These are phyloP conservation scores for Scomber japonicus DNA, from an alignment of 2,113 vertebrate species.

Conservation along the genomic window DNA sequence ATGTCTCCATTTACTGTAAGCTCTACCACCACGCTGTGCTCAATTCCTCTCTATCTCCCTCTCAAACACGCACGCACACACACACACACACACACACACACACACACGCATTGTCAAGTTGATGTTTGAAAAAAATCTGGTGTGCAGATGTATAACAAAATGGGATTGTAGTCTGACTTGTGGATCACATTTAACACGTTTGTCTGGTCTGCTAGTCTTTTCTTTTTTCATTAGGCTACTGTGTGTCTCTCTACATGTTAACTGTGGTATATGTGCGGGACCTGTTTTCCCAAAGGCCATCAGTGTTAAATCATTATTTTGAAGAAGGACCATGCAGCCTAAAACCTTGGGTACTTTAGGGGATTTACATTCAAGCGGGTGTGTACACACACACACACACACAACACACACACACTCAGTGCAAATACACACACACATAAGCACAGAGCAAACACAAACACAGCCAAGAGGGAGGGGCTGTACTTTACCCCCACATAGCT, in stretches of 20 bases:
- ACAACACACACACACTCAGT: slow-evolving; percentile 65
- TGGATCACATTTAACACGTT: slow-evolving; percentile 54
- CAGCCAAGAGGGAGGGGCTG: slow-evolving; percentile 52
- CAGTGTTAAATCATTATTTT: slow-evolving; percentile 68
- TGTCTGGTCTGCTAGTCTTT: slow-evolving; percentile 23
- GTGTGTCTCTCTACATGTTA: slow-evolving; percentile 34
- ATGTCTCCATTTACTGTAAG: slow-evolving; percentile 82
- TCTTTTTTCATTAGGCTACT: slow-evolving; percentile 10
- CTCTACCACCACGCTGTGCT: slow-evolving; percentile 47
- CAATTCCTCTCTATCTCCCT: slow-evolving; percentile 37
- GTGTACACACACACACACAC: slow-evolving; percentile 4
- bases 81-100: slow-evolving; percentile 31
- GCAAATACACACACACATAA: slow-evolving; percentile 23
- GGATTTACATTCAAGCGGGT: slow-evolving; percentile 64
- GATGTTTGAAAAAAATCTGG: slow-evolving; percentile 27
- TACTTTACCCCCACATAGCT: slow-evolving; percentile 71
- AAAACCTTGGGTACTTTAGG: slow-evolving; percentile 55
- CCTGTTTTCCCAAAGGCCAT: slow-evolving; percentile 57
- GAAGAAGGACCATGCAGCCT: slow-evolving; percentile 31
- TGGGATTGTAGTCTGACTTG: slow-evolving; percentile 31
- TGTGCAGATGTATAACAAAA: slow-evolving; percentile 39
- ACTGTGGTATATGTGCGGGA: slow-evolving; percentile 14
- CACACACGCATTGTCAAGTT: slow-evolving; percentile 20
- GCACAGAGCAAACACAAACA: slow-evolving; percentile 65
- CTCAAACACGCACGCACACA: slow-evolving; percentile 22